phyloP scores from a whole-genome alignment of 2,888 invertebrate genomes.

The Griposia aprilina region DNA sequence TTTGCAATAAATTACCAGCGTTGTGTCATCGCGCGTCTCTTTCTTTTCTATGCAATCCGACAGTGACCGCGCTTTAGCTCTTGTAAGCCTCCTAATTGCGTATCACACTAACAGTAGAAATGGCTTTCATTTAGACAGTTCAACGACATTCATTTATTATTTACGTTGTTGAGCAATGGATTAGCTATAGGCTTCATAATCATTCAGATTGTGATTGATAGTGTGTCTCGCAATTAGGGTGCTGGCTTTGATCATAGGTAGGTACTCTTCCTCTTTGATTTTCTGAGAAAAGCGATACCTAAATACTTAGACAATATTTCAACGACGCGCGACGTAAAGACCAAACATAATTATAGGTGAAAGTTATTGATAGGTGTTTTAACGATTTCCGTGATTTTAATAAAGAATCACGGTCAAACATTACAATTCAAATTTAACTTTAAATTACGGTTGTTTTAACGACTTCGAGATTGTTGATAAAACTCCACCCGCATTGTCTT shows the following conservation, averaged over 20 bases:
- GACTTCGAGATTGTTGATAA: slow-evolving; percentile 84
- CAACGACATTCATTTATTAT: too few species aligned
- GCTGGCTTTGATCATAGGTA: neutral
- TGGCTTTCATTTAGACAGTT: too few species aligned
- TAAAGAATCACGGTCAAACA: slow-evolving; percentile 74
- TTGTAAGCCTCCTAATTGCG: too few species aligned
- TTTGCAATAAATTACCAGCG: too few species aligned
- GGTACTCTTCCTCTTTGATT: neutral
- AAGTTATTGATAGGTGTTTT: slow-evolving; percentile 53
- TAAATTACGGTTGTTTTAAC: slow-evolving; percentile 84
- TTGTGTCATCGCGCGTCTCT: too few species aligned
- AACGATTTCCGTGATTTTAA: slow-evolving; percentile 65
- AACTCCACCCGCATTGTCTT: slow-evolving; percentile 80
- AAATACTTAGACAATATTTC: neutral
- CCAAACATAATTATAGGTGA: neutral
- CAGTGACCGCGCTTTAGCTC: too few species aligned
- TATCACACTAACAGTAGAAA: too few species aligned
- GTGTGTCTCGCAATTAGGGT: too few species aligned
- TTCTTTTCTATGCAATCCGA: too few species aligned
- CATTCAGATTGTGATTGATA: neutral
- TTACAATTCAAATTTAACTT: slow-evolving; percentile 80
- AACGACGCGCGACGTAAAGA: neutral
- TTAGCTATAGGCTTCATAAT: too few species aligned
- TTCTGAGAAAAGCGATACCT: neutral
- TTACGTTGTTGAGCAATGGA: too few species aligned